Evolutionary conservation across 2,797 vertebrate genomes (phyloP).

Genomic region (Austrolebias charrua): DNA sequence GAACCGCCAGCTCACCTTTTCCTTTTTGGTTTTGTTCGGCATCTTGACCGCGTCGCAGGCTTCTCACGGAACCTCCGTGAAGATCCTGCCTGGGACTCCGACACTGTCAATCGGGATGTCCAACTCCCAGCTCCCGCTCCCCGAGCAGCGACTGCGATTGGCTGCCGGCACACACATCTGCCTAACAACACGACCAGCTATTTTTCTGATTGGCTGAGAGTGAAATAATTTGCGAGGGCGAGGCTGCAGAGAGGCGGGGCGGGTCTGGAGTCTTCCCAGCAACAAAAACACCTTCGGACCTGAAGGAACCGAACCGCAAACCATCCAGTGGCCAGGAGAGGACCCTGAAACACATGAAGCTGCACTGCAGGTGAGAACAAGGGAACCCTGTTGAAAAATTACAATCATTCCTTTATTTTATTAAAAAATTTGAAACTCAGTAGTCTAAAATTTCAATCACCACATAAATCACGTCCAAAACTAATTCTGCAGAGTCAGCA

Average conservation of each 20-base stretch:
- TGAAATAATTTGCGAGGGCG: conserved; percentile 13
- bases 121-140: conserved; percentile 62
- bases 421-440: too few species aligned
- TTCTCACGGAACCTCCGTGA: conserved; percentile 65
- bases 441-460: too few species aligned
- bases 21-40: conserved; percentile 84
- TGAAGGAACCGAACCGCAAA: conserved; percentile 2
- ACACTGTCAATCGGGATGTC: conserved; percentile 67
- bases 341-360: too few species aligned
- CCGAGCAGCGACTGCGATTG: conserved; percentile 60
- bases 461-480: too few species aligned
- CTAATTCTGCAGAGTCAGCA: too few species aligned
- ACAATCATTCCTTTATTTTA: too few species aligned
- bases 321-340: neutral
- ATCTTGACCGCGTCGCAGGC: conserved; percentile 62
- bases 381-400: too few species aligned
- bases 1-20: conserved; percentile 72
- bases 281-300: conserved; percentile 52
- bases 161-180: conserved; percentile 33
- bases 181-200: conserved; percentile 47
- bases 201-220: conserved; percentile 65
- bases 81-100: conserved; percentile 64
- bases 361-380: too few species aligned
- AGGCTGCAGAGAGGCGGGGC: conserved; percentile 30
- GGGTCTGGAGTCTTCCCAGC: conserved; percentile 52